Evolutionary conservation across 2,888 invertebrate species (phyloP), one percentile per base, ranked within the genome.

Genomic region (Sphinx pinastri): DNA sequence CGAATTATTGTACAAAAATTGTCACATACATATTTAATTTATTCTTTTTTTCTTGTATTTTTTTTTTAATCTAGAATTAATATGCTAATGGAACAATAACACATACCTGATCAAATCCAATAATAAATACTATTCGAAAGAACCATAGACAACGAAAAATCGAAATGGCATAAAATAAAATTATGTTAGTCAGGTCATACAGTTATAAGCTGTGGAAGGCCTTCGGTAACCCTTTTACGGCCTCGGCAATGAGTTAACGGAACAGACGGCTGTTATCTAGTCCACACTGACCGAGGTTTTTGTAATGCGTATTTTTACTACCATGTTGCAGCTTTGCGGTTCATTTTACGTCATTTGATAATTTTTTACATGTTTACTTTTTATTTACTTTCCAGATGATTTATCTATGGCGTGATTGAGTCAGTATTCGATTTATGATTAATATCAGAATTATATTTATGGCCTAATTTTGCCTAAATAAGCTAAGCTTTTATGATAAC

Each of bases 201-300:
- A 74, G 79, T 79, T 77, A 79, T 49, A 63, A 47, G 63, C 63
- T 68, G 68, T 68, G 16, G 54, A 45, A 55, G 68, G 68, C 63
- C 63, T 49, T 60, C 45, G 60, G 60, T 60, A 60, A 81, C 82
- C 85, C 84, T 84, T 54, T 81, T 77, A 77, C 58, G 83, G 84
- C 82, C 84, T 74, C 76, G 79, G 77, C 52, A 71, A 31, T 58
- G 71, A 72, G 70, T 71, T 77, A 77, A 77, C 77, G 77, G 77
- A 31, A 60, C 54, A 49, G 57, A 57, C 19, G 67, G 38, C 51
- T 67, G 67, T 12, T 70, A 70, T 70, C 70, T 70, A 70, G 70
- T 67, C 19, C 70, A 70, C 52, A 58, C 58, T 58, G 63, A 19
- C 63, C 63, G 47, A 63, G 13, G 63, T 63, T 58, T 31, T 38